phyloP scores from a whole-genome alignment of 1,140 invertebrate species.

The Drosophila sechellia region DNA sequence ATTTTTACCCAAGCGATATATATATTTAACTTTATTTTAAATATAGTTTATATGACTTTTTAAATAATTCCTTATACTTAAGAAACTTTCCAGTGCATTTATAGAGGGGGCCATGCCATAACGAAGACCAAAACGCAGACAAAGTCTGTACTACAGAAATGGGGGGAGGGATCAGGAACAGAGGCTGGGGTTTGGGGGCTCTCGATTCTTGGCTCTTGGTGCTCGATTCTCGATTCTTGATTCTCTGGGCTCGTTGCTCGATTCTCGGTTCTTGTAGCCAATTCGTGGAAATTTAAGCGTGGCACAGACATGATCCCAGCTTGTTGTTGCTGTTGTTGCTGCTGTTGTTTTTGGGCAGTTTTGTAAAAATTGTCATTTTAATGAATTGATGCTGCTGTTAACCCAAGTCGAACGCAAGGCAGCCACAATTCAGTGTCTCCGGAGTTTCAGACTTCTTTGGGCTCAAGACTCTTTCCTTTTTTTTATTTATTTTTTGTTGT shows the following conservation, averaged over 20 bases:
- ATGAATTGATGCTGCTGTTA: constrained; percentile 83
- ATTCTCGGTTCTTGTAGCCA: constrained; percentile 75
- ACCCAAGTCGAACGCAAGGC: constrained; percentile 55
- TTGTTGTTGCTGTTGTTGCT: constrained; percentile 66
- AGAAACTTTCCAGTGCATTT: constrained; percentile 2
- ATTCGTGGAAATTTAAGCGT: constrained; percentile 83
- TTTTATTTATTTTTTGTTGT: background rate
- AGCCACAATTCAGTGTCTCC: constrained; percentile 14
- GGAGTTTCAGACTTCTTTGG: background rate
- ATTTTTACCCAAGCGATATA: background rate
- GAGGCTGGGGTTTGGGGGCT: constrained; percentile 25
- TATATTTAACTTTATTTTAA: background rate
- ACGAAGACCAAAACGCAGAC: constrained; percentile 40
- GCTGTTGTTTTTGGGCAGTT: constrained; percentile 81
- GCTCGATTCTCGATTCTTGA: constrained; percentile 19
- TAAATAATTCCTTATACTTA: background rate
- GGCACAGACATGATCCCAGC: constrained; percentile 77
- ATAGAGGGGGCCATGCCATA: constrained; percentile 28
- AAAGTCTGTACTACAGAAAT: constrained; percentile 40
- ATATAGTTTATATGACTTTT: background rate
- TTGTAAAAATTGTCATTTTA: constrained; percentile 84
- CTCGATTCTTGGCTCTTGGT: constrained; percentile 23
- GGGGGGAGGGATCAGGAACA: constrained; percentile 17
- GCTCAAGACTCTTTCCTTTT: background rate
- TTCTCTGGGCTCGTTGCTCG: constrained; percentile 26